A percentile compares a stretch with the other conserved stretches of the same genome.
phyloP scores from a whole-genome alignment of 2,888 invertebrate genomes.

The Microplitis deprimator region DNA sequence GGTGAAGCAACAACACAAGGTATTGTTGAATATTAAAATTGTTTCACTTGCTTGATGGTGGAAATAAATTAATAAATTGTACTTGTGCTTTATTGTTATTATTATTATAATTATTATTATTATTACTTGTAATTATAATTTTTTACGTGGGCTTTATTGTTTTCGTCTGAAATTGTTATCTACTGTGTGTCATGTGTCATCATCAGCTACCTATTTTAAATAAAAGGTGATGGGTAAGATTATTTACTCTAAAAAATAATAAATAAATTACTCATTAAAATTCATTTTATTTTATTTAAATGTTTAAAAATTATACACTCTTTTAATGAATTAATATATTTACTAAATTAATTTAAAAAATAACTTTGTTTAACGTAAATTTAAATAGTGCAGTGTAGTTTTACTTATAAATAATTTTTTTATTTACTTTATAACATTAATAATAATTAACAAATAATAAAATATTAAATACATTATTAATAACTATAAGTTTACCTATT shows the following conservation, averaged over 20 bases:
- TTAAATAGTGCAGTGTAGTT: neutral
- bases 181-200: slow-evolving; percentile 19
- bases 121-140: slow-evolving; percentile 12
- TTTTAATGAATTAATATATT: neutral
- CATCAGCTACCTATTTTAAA: slow-evolving; percentile 20
- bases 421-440: neutral
- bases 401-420: slow-evolving; percentile 4
- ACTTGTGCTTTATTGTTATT: slow-evolving; percentile 22
- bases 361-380: neutral
- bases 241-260: slow-evolving; percentile 3
- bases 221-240: slow-evolving; percentile 29
- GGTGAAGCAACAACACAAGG: slow-evolving; percentile 66
- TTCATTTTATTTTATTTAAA: slow-evolving; percentile 5
- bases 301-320: neutral
- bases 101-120: slow-evolving; percentile 16
- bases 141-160: slow-evolving; percentile 22
- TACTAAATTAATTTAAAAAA: neutral
- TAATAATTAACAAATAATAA: neutral
- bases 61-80: slow-evolving; percentile 21
- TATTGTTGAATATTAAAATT: slow-evolving; percentile 58
- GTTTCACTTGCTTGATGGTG: slow-evolving; percentile 24
- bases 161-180: slow-evolving; percentile 21
- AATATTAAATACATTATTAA: slow-evolving; percentile 24
- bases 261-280: neutral
- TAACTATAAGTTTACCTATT: slow-evolving; percentile 35